Percentiles rank a stretch among this genome's conserved stretches.
These are phyloP conservation scores for Crypturellus undulatus DNA, from an alignment of 2,113 vertebrate genomes.

Conservation along the genomic window DNA sequence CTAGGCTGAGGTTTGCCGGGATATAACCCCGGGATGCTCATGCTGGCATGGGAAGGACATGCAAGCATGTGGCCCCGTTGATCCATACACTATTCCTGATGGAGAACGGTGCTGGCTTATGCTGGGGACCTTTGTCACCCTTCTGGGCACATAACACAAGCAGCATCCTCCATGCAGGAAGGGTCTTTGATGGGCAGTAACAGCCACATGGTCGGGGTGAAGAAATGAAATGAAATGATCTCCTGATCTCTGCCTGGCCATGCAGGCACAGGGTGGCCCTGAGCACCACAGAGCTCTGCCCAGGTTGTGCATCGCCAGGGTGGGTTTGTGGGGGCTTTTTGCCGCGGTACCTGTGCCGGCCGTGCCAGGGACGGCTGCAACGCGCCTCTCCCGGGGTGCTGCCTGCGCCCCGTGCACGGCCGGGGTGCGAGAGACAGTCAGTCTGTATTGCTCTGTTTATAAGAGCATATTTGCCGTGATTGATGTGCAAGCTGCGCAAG, in stretches of 20 bases:
- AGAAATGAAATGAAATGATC: not conserved
- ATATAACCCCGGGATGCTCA: not conserved
- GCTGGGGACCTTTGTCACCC: too few relatives aligned
- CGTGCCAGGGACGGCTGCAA: not conserved
- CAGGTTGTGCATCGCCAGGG: fast-evolving
- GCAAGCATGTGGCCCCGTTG: not conserved
- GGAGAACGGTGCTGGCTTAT: too few relatives aligned
- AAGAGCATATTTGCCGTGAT: constrained; percentile 80
- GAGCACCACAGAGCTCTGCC: too few relatives aligned
- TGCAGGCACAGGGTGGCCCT: too few relatives aligned
- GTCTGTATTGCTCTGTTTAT: constrained; percentile 79
- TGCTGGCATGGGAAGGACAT: fast-evolving
- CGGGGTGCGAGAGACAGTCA: constrained; percentile 74
- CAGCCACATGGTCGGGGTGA: not conserved
- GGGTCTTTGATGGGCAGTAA: not conserved
- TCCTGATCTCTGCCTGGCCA: too few relatives aligned
- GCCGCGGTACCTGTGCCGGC: constrained; percentile 5
- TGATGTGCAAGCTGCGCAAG: constrained; percentile 74
- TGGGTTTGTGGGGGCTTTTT: not conserved
- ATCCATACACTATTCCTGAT: too few relatives aligned
- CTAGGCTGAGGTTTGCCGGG: too few relatives aligned
- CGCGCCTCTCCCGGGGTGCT: constrained; percentile 13
- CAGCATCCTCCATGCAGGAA: not conserved
- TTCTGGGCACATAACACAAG: fast-evolving
- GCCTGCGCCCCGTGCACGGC: constrained; percentile 47